Conservation (phyloP, 2,113 vertebrate species). For the Osmerus eperlanus region DNA sequence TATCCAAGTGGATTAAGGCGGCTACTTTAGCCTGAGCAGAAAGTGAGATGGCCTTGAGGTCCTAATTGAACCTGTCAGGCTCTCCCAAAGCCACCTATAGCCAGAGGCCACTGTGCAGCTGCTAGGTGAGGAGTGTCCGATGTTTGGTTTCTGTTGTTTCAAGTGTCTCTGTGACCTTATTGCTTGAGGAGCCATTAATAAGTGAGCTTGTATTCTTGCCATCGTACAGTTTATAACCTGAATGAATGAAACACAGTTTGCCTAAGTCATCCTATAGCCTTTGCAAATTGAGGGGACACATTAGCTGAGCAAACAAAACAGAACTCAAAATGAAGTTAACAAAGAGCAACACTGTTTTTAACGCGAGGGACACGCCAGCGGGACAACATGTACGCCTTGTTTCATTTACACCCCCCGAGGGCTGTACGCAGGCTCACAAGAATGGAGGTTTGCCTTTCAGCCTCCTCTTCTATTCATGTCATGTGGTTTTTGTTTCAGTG, state of each 20-base stretch:
- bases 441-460: slow-evolving; percentile 47
- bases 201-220: background rate
- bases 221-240: background rate
- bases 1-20: slow-evolving; percentile 39
- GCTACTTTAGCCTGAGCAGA: slow-evolving; percentile 31
- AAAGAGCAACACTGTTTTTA: too few species aligned
- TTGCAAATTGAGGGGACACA: too few species aligned
- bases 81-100: slow-evolving; percentile 45
- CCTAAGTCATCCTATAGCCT: too few species aligned
- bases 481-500: slow-evolving; percentile 69
- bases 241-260: background rate
- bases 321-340: too few species aligned
- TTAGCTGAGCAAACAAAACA: too few species aligned
- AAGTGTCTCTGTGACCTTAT: slow-evolving; percentile 17
- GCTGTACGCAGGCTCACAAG: slow-evolving; percentile 55
- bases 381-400: slow-evolving; percentile 51
- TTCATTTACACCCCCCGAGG: slow-evolving; percentile 48
- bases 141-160: slow-evolving; percentile 30
- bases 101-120: slow-evolving; percentile 42
- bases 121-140: slow-evolving; percentile 34
- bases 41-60: slow-evolving; percentile 42
- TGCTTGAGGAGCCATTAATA: slow-evolving; percentile 3
- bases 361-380: too few species aligned
- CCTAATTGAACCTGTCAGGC: slow-evolving; percentile 49
- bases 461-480: slow-evolving; percentile 30